Conservation (phyloP, 2,797 vertebrate species). For the Aldrovandia affinis region DNA sequence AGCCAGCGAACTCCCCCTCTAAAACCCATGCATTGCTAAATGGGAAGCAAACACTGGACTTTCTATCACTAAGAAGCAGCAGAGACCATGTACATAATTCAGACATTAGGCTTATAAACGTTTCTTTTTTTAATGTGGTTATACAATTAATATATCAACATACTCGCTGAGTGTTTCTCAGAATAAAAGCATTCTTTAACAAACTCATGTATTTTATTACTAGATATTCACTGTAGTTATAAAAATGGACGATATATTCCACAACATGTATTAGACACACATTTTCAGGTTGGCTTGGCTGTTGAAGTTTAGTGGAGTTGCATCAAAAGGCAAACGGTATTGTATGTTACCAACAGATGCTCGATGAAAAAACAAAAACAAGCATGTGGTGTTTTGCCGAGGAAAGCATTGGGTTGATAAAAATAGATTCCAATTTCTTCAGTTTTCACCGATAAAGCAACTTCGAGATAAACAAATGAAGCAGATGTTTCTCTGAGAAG, state of each 20-base stretch:
- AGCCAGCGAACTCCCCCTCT: too few species aligned
- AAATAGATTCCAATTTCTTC: not conserved
- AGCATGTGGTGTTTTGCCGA: too few species aligned
- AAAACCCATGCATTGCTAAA: not conserved
- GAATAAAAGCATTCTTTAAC: too few species aligned
- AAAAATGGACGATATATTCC: not conserved
- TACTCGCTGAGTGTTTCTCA: too few species aligned
- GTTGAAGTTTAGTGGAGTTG: conserved; percentile 1
- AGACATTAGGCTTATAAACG: too few species aligned
- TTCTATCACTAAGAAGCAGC: not conserved
- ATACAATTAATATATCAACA: not conserved
- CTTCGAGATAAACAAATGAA: not conserved
- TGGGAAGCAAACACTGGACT: not conserved
- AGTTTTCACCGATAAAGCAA: not conserved
- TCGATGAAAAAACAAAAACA: not conserved
- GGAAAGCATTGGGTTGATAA: not conserved
- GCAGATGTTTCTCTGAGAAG: conserved; percentile 17
- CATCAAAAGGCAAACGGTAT: not conserved
- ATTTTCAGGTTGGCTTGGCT: not conserved
- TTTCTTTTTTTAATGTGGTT: too few species aligned
- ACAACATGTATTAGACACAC: not conserved
- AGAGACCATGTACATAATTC: not conserved
- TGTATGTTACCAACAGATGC: not conserved
- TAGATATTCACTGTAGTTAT: not conserved
- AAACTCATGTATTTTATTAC: too few species aligned